phyloP scores from a whole-genome alignment of 2,888 invertebrate species.

The Magallana nippona region DNA sequence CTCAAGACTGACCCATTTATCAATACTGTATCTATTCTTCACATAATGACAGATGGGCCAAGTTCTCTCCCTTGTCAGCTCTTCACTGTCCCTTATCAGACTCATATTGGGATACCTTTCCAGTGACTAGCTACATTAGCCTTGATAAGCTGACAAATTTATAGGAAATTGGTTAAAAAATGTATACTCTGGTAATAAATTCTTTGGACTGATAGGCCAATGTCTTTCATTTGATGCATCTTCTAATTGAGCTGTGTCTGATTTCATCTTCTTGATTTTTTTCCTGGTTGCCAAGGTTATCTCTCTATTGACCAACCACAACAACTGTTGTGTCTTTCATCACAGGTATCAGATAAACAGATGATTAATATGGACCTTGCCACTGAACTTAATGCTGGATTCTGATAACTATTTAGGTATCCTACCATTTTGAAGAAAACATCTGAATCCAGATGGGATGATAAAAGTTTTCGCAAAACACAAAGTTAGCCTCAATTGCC shows the following conservation, averaged over 20 bases:
- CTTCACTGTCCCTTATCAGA: not conserved
- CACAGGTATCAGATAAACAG: constrained; percentile 35
- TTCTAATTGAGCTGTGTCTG: constrained; percentile 4
- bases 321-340: constrained; percentile 33
- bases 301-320: constrained; percentile 33
- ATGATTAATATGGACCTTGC: constrained; percentile 27
- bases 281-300: constrained; percentile 25
- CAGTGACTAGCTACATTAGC: constrained; percentile 9
- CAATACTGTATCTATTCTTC: not conserved
- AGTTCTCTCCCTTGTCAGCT: constrained; percentile 19
- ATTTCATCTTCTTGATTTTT: constrained; percentile 15
- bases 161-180: constrained; percentile 3
- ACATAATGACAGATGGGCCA: not conserved
- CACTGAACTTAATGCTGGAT: constrained; percentile 1
- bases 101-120: not conserved
- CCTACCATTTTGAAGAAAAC: constrained; percentile 23
- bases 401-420: constrained; percentile 3
- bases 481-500: not conserved
- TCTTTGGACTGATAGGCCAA: not conserved
- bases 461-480: not conserved
- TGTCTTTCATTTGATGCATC: not conserved
- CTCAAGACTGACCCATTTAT: constrained; percentile 6
- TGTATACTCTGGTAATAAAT: not conserved
- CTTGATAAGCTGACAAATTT: constrained; percentile 7
- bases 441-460: constrained; percentile 27